These are phyloP conservation scores for Ramphastos sulfuratus DNA, from an alignment of 2,113 vertebrate species.

Conservation along the genomic window DNA sequence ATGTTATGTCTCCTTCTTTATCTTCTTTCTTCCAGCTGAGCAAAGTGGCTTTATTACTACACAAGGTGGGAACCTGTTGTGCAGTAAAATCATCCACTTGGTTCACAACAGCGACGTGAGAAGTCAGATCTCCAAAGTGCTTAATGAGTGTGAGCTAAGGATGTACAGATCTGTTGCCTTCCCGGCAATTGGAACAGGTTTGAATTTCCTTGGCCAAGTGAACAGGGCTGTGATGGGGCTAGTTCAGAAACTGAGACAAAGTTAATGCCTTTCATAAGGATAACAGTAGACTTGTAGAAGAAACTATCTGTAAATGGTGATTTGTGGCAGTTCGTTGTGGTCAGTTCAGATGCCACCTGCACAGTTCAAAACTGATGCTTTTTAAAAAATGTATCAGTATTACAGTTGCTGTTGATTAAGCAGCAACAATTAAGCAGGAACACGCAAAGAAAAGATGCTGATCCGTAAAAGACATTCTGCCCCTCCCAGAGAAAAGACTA, in stretches of 20 bases:
- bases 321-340: neutral
- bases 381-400: neutral
- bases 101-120: slow-evolving; percentile 56
- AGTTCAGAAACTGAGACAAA: neutral
- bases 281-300: neutral
- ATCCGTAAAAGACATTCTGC: neutral
- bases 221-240: neutral
- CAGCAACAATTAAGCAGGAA: neutral
- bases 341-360: neutral
- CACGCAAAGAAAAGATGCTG: neutral
- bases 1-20: neutral
- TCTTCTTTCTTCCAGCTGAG: slow-evolving; percentile 71
- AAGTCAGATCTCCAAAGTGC: slow-evolving; percentile 65
- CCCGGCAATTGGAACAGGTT: slow-evolving; percentile 93
- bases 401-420: neutral
- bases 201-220: neutral
- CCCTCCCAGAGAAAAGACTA: neutral
- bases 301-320: neutral
- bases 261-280: neutral
- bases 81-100: slow-evolving; percentile 87
- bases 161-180: slow-evolving; percentile 81
- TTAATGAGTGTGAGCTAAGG: slow-evolving; percentile 76
- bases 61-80: slow-evolving; percentile 78
- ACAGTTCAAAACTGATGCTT: neutral
- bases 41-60: slow-evolving; percentile 78